Base-by-base conservation (phyloP, 23 tunicate genomes). In the Trididemnum nubilum region DNA sequence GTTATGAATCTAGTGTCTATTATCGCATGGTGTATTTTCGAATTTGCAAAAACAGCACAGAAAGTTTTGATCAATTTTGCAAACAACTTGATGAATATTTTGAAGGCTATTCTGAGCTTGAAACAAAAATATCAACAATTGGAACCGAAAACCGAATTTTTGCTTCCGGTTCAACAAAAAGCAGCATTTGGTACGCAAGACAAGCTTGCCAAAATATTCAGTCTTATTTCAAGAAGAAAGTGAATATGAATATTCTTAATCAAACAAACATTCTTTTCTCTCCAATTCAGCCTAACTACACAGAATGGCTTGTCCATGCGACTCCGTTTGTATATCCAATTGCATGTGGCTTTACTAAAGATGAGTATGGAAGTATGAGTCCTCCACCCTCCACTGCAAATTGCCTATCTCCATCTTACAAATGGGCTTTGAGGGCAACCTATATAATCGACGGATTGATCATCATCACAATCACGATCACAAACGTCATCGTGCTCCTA, bases 251-350 rank as follows among this genome's bases (percentile, higher is more conserved):
- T 15, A 5, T 19, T 4, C 28, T 38, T 26, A 49, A 38, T 21
- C 36, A 31, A 4, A 22, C 57, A 38, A 57, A 52, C 25, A 21
- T 4, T 21, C 19, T 2, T 18, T 24, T 12, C 2, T 23, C 44
- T 0, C 2, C 19, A 27, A 71, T 1, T 18, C 30, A 73, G n/a
- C 82, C 81, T 1, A 22, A 29, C 24, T 85, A 76, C 37, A 85
- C 82, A 1, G 88, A 85, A 40, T 85, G 88, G 88, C 40, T 85
- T 51, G 29, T 85, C 21, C 76, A 77, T 60, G 36, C 88, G 0
- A 36, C 40, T 26, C 88, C 88, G 4, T 85, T 85, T 63, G 73
- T 60, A 0, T 22, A 76, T 64, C 88, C 88, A 0, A 77, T 76
- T 26, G 88, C 88, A 1, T 85, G 88, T 40, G 88, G 88, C 0